phyloP scores from a whole-genome alignment of 2,888 invertebrate species.

The Deilephila porcellus region DNA sequence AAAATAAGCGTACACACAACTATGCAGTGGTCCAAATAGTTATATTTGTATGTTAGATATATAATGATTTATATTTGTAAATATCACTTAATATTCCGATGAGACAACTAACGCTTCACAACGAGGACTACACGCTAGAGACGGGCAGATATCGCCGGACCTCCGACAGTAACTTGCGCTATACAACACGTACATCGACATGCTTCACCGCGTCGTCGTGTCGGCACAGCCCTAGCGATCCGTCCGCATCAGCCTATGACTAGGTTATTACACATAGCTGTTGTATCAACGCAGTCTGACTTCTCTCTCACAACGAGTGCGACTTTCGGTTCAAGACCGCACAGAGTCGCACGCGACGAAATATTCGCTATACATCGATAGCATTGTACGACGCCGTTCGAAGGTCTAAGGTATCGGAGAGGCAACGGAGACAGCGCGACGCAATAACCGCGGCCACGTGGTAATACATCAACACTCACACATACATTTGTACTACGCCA shows the following conservation, averaged over 20 bases:
- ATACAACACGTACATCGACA: background rate
- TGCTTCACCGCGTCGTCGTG: background rate
- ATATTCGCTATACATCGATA: conserved; percentile 26
- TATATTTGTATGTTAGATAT: conserved; percentile 47
- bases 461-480: conserved; percentile 58
- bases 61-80: conserved; percentile 58
- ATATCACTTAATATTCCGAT: conserved; percentile 68
- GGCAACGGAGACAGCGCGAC: conserved; percentile 43
- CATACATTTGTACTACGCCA: conserved; percentile 82
- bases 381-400: conserved; percentile 10
- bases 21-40: conserved; percentile 73
- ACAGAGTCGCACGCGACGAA: conserved; percentile 6
- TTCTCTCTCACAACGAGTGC: conserved; percentile 21
- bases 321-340: conserved; percentile 15
- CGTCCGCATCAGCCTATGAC: conserved; percentile 55
- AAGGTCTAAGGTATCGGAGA: conserved; percentile 32
- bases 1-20: conserved; percentile 70
- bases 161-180: background rate
- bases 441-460: conserved; percentile 49
- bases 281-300: conserved; percentile 32
- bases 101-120: conserved; percentile 74
- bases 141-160: conserved; percentile 36
- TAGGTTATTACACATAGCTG: conserved; percentile 50
- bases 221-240: conserved; percentile 28
- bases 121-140: conserved; percentile 57